Conservation (phyloP, 1,140 invertebrate genomes). For the Venturia canescens region DNA sequence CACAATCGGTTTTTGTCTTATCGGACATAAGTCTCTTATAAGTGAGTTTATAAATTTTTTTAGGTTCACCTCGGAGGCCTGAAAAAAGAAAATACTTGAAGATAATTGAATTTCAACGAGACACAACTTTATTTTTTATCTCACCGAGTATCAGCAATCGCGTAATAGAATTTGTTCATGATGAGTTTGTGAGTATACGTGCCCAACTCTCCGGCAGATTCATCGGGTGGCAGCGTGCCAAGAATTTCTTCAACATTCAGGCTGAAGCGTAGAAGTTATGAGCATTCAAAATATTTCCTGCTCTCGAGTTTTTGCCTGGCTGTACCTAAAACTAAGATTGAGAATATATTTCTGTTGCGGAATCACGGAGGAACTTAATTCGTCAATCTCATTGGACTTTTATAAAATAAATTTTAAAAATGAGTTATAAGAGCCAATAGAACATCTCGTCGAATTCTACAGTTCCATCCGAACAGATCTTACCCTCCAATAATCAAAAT, state of each 20-base stretch:
- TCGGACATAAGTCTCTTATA: no score
- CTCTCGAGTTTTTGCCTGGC: neutral
- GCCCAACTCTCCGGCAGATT: neutral
- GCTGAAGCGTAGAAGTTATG: neutral
- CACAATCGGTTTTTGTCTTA: no score
- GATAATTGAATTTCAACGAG: neutral
- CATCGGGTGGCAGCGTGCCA: neutral
- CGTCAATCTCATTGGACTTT: neutral
- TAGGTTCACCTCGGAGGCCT: no score
- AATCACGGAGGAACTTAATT: neutral
- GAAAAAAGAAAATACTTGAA: no score
- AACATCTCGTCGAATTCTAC: no score
- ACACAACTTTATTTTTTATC: neutral
- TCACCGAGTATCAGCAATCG: slow-evolving; percentile 1
- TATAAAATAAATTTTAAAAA: neutral
- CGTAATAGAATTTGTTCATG: slow-evolving; percentile 8
- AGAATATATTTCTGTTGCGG: neutral
- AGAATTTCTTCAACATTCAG: slow-evolving; percentile 2
- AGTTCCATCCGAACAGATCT: no score
- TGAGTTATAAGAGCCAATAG: no score
- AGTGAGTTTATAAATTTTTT: no score
- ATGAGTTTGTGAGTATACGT: slow-evolving; percentile 8
- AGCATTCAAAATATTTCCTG: slow-evolving; percentile 5
- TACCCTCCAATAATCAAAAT: no score
- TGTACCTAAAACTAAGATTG: neutral